These are phyloP conservation scores for Meiosimyza platycephala DNA, from an alignment of 2,888 invertebrate genomes.

Conservation along the genomic window DNA sequence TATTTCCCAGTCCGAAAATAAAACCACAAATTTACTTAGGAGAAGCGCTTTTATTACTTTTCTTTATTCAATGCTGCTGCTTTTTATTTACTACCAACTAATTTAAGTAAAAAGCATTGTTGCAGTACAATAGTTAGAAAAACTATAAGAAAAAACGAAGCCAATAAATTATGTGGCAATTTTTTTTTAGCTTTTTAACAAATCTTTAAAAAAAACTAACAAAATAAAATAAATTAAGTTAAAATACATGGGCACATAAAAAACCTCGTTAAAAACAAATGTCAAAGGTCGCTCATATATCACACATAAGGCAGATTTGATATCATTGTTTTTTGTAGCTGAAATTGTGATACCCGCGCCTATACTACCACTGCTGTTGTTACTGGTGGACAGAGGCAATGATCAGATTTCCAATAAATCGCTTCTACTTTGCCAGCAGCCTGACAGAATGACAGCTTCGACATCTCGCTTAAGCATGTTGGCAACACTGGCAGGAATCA, in stretches of 20 bases:
- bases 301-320: slow-evolving; percentile 39
- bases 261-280: slow-evolving; percentile 44
- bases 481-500: slow-evolving; percentile 17
- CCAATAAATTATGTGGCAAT: background rate
- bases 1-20: too few relatives aligned
- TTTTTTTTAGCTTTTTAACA: background rate
- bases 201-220: background rate
- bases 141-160: too few relatives aligned
- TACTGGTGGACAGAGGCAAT: slow-evolving; percentile 13
- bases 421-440: slow-evolving; percentile 37
- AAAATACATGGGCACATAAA: slow-evolving; percentile 42
- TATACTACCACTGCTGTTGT: background rate
- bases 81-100: too few relatives aligned
- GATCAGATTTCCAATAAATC: slow-evolving; percentile 45
- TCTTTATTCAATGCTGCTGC: too few relatives aligned
- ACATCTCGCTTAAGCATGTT: slow-evolving; percentile 35
- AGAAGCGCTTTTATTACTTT: too few relatives aligned
- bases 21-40: too few relatives aligned
- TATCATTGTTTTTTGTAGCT: slow-evolving; percentile 14
- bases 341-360: background rate
- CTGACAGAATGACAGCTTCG: slow-evolving; percentile 43
- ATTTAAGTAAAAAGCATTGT: too few relatives aligned
- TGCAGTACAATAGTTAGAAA: too few relatives aligned
- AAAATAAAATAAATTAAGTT: slow-evolving; percentile 42
- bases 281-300: slow-evolving; percentile 50